Conservation (phyloP, 2,797 vertebrate genomes). For the Tinamus major region DNA sequence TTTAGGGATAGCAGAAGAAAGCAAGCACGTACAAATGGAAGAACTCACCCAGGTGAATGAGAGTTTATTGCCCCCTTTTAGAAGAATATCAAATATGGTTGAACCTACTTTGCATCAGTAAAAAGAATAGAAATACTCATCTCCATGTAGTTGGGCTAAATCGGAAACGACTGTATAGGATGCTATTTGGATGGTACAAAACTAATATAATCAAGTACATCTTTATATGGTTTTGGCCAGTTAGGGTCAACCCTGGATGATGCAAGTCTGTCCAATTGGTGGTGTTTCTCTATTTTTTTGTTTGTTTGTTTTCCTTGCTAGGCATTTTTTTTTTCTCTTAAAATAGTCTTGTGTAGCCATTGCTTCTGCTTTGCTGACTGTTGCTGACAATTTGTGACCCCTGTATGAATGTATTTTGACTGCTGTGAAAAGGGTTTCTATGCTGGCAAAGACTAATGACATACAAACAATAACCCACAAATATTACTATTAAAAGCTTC, state of each 20-base stretch:
- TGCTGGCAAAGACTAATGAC: not conserved
- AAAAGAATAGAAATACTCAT: not conserved
- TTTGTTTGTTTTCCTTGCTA: not conserved
- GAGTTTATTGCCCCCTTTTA: not conserved
- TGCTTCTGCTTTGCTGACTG: not conserved
- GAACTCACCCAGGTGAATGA: not conserved
- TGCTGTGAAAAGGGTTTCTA: not conserved
- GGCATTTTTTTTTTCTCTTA: not conserved
- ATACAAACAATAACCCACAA: slow-evolving; percentile 23
- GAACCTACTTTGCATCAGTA: not conserved
- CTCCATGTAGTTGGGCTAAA: not conserved
- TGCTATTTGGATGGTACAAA: not conserved
- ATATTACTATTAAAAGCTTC: slow-evolving; percentile 61
- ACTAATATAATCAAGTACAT: not conserved
- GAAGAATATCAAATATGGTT: not conserved
- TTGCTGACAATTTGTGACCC: not conserved
- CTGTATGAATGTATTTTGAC: not conserved
- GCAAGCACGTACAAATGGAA: not conserved
- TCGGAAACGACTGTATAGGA: not conserved
- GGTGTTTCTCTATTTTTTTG: not conserved
- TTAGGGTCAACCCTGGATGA: not conserved
- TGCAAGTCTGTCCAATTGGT: not conserved
- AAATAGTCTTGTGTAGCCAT: not conserved
- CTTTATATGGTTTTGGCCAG: not conserved
- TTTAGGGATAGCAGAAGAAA: not conserved